Evolutionary conservation across 2,888 invertebrate species (phyloP), one percentile per base, ranked within the genome.

Genomic region (Junonia oenone): DNA sequence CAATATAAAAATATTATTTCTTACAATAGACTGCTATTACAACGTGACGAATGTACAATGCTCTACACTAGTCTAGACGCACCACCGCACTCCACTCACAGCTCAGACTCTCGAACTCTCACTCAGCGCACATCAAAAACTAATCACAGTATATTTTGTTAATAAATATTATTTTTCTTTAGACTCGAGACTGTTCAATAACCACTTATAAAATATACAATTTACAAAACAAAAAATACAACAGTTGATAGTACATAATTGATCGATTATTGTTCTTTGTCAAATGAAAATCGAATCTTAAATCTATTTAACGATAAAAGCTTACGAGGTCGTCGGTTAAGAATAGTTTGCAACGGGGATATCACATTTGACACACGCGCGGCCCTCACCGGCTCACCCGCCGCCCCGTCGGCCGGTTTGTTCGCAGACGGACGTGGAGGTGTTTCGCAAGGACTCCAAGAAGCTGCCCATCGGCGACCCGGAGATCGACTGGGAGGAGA

Each of bases 401-500:
- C 62, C 58, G 58, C 60, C 61, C 58, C 55, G 62, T 60, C 60
- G 61, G 55, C 48, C 45, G 58, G 58, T 58, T 58, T 75, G 72
- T 81, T 75, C 88, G 68, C 86, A 98, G 95, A 97, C 97, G 75
- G 96, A 97, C 85, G 96, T 99, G 66, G 98, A 99, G 90, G 99
- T 99, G 64, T 99, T 97, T 90, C 95, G 99, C 63, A 97, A 98
- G 89, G 98, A 98, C 87, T 98, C 98, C 74, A 95, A 97, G 77
- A 98, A 98, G 85, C 91, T 99, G 74, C 99, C 99, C 50, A 96
- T 98, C 73, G 97, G 97, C 59, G 98, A 99, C 91, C 96, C 96
- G 40, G 97, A 97, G 76, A 95, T 99, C 71, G 98, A 99, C 89
- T 99, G 99, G 99, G 99, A 99, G 89, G 99, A 99, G 91, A 99